Evolutionary conservation across 2,797 vertebrate genomes (phyloP).

Genomic region (Bradypodion ventrale): DNA sequence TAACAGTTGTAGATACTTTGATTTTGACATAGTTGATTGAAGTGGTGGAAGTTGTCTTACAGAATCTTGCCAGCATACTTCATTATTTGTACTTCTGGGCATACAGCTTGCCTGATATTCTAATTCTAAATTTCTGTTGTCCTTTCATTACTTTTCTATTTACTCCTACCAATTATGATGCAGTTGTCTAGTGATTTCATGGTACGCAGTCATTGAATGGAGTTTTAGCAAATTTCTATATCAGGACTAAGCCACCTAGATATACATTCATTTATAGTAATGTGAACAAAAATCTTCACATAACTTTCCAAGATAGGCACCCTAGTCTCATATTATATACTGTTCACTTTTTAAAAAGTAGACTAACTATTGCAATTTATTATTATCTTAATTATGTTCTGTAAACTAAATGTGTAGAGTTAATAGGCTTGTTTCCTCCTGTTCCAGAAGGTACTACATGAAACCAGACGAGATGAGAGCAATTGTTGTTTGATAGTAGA

Average conservation of each 20-base stretch:
- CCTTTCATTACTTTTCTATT: conserved; percentile 28
- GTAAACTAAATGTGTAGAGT: neutral
- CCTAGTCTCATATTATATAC: neutral
- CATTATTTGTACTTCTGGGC: conserved; percentile 31
- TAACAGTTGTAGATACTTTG: conserved; percentile 6
- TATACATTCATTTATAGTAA: conserved; percentile 1
- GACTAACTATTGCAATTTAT: too few relatives aligned
- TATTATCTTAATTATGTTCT: neutral
- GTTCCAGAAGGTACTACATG: too few relatives aligned
- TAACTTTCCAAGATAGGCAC: neutral
- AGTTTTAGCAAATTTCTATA: conserved; percentile 5
- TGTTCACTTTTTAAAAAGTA: too few relatives aligned
- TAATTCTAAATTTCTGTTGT: conserved; percentile 30
- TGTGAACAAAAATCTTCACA: neutral
- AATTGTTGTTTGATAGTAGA: too few relatives aligned
- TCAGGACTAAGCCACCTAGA: neutral
- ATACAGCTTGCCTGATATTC: conserved; percentile 13
- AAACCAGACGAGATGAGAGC: too few relatives aligned
- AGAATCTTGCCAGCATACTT: conserved; percentile 15
- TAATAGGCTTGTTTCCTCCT: neutral
- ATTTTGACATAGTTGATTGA: conserved; percentile 3
- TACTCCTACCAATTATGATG: conserved; percentile 32
- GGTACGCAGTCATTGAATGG: conserved; percentile 19
- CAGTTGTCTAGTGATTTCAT: conserved; percentile 29
- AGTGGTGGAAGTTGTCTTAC: conserved; percentile 1